These are phyloP conservation scores for Procambarus clarkii DNA, from an alignment of 1,140 invertebrate genomes.

Conservation along the genomic window DNA sequence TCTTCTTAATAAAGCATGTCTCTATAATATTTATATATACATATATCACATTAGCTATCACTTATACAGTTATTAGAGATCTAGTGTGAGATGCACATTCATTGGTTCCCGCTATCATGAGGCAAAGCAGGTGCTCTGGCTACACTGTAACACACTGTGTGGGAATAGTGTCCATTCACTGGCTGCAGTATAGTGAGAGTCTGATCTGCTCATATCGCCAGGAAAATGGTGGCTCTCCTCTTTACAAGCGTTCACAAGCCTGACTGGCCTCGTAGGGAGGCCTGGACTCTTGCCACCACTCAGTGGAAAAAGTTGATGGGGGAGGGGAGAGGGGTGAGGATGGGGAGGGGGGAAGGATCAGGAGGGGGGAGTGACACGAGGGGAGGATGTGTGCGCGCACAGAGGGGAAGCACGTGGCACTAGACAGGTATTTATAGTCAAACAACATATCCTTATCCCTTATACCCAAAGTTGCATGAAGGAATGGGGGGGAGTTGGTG, in stretches of 20 bases:
- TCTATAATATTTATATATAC: background rate
- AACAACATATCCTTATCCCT: background rate
- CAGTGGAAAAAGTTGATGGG: background rate
- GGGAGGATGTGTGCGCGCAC: no score
- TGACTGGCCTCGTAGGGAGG: constrained; percentile 19
- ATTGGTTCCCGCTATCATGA: background rate
- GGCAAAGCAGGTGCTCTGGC: background rate
- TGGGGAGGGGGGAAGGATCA: background rate
- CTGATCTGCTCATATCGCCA: constrained; percentile 14
- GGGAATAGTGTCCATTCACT: constrained; percentile 2
- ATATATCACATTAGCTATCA: background rate
- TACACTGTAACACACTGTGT: background rate
- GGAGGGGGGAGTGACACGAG: background rate
- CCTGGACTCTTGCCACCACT: constrained; percentile 42
- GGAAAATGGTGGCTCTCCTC: constrained; percentile 8
- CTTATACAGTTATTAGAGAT: background rate
- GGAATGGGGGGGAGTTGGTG: background rate
- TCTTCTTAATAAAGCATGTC: background rate
- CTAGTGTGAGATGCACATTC: background rate
- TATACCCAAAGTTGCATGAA: background rate
- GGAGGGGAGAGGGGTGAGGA: background rate
- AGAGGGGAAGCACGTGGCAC: constrained; percentile 36
- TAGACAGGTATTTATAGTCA: constrained; percentile 17
- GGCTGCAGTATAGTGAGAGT: constrained; percentile 8
- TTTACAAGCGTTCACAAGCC: constrained; percentile 30